phyloP scores from a whole-genome alignment of 1,140 invertebrate genomes.

The Pseudoatta argentina region DNA sequence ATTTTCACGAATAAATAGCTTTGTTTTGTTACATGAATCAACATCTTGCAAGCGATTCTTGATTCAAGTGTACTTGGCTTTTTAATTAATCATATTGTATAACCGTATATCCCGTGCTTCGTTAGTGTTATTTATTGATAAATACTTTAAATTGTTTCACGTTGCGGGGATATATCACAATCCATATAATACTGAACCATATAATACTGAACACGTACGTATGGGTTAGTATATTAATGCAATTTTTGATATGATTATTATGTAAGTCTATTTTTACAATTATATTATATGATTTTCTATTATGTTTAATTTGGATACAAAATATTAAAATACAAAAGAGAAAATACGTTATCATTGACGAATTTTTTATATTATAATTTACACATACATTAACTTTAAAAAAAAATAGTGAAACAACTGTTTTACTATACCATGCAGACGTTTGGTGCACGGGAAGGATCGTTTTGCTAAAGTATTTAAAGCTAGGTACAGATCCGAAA shows the following conservation, averaged over 20 bases:
- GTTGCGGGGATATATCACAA: not conserved
- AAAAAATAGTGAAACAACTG: too few species aligned
- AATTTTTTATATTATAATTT: not conserved
- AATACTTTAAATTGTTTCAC: conserved; percentile 34
- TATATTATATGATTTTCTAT: not conserved
- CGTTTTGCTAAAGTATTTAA: too few species aligned
- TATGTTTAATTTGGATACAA: not conserved
- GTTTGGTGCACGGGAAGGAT: not conserved
- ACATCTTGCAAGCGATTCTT: not conserved
- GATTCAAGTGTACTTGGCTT: not conserved
- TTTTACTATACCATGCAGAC: too few species aligned
- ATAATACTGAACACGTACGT: too few species aligned
- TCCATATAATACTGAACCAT: not conserved
- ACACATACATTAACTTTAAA: not conserved
- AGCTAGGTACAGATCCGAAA: too few species aligned
- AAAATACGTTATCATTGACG: not conserved
- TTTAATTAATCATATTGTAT: conserved; percentile 16
- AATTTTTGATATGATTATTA: not conserved
- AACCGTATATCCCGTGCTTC: not conserved
- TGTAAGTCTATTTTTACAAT: not conserved
- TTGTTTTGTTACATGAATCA: not conserved
- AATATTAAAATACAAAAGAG: not conserved
- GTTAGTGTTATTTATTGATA: conserved; percentile 9
- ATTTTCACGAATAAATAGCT: conserved; percentile 17
- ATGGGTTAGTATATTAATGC: not conserved